These are phyloP conservation scores for Rapana venosa DNA, from an alignment of 2,888 invertebrate species.

Conservation along the genomic window DNA sequence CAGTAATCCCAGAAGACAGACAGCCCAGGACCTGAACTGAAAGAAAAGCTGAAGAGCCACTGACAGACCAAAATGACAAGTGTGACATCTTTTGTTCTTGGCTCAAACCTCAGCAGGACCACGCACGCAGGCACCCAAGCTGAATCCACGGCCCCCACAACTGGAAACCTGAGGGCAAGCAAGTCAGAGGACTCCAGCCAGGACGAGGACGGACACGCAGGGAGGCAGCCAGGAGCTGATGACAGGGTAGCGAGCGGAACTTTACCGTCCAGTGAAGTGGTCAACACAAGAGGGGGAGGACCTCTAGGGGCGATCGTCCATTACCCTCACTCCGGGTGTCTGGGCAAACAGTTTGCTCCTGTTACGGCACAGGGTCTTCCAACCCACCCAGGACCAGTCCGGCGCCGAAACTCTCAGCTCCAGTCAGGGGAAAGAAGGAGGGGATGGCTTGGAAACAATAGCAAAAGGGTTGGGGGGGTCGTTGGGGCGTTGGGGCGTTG, in stretches of 20 bases:
- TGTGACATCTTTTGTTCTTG: neutral
- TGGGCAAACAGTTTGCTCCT: conserved; percentile 9
- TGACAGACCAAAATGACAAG: neutral
- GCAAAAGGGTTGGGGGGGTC: neutral
- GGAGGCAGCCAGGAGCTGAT: neutral
- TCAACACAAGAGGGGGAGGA: neutral
- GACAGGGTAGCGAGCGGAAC: neutral
- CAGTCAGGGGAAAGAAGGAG: neutral
- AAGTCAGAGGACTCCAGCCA: neutral
- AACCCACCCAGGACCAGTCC: neutral
- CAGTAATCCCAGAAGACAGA: too few relatives aligned
- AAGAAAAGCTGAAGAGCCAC: neutral
- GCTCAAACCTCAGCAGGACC: neutral
- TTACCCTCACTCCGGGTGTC: conserved; percentile 28
- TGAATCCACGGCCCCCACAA: neutral
- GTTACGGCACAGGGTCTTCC: neutral
- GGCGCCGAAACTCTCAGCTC: conserved; percentile 6
- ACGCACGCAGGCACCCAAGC: neutral
- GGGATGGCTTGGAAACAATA: neutral
- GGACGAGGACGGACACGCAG: neutral
- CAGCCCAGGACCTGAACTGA: neutral
- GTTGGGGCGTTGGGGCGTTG: neutral
- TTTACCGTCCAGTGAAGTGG: conserved; percentile 24
- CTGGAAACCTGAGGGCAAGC: neutral
- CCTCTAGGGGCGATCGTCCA: neutral